These are phyloP conservation scores for Hylomyscus alleni DNA, from an alignment of 2,797 vertebrate genomes.

Conservation along the genomic window DNA sequence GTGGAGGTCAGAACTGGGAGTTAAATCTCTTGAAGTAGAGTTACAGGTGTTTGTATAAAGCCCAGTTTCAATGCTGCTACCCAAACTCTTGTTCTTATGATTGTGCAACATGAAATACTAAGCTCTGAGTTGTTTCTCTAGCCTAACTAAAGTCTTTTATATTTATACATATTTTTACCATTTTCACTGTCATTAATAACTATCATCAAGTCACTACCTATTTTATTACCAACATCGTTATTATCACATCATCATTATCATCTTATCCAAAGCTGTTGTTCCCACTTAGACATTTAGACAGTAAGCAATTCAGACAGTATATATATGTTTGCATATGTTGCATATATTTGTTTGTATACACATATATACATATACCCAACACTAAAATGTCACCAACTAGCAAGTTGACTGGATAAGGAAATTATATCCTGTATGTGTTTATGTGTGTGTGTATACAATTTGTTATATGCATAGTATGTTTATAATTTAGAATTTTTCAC, in stretches of 20 bases:
- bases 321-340: too few relatives aligned
- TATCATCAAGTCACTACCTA: background rate
- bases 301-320: too few relatives aligned
- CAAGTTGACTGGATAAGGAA: background rate
- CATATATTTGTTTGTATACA: background rate
- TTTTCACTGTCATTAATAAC: background rate
- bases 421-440: background rate
- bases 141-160: background rate
- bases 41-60: background rate
- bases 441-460: background rate
- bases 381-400: background rate
- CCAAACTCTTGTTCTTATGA: background rate
- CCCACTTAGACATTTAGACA: background rate
- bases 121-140: background rate
- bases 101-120: background rate
- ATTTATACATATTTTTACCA: background rate
- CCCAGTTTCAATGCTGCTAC: background rate
- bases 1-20: background rate
- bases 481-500: background rate
- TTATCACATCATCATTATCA: background rate
- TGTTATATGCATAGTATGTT: background rate
- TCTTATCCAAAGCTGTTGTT: background rate
- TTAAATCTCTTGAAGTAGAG: background rate
- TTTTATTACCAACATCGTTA: background rate
- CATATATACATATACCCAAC: background rate